phyloP scores from a whole-genome alignment of 92 coral and sea anemone species.

The Metridium senile region DNA sequence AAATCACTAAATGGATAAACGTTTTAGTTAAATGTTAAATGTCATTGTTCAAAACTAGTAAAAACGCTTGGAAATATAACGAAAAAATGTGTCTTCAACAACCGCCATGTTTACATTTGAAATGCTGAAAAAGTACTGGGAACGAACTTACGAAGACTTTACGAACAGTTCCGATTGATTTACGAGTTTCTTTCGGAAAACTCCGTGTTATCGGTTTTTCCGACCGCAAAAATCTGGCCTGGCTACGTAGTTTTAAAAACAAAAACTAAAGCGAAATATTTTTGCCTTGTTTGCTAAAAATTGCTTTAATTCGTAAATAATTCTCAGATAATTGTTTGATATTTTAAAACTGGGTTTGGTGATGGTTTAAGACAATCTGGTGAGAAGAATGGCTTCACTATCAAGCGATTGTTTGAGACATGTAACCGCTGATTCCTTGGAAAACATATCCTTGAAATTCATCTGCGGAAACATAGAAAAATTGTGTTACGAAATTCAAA shows the following conservation, averaged over 20 bases:
- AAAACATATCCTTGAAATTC: constrained; percentile 49
- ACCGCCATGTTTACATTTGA: background rate
- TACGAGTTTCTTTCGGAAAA: background rate
- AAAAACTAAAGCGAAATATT: too few relatives aligned
- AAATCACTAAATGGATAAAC: too few relatives aligned
- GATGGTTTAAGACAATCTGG: too few relatives aligned
- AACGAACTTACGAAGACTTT: background rate
- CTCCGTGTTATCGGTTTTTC: too few relatives aligned
- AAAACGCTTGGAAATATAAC: background rate
- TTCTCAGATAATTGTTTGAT: too few relatives aligned
- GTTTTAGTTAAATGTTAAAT: too few relatives aligned
- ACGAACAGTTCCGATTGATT: background rate
- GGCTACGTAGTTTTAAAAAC: too few relatives aligned
- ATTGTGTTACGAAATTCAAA: constrained; percentile 57
- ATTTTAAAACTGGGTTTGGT: too few relatives aligned
- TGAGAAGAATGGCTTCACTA: background rate
- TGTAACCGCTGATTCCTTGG: constrained; percentile 62
- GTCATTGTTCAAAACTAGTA: background rate
- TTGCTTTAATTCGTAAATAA: too few relatives aligned
- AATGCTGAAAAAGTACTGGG: background rate
- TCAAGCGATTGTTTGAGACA: constrained; percentile 30
- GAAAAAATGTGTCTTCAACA: background rate
- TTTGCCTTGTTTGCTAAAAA: too few relatives aligned
- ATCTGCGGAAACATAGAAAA: constrained; percentile 53
- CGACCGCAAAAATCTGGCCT: too few relatives aligned